Base-by-base conservation (phyloP, 2,888 invertebrate genomes). In the Invenusta paracnida region DNA sequence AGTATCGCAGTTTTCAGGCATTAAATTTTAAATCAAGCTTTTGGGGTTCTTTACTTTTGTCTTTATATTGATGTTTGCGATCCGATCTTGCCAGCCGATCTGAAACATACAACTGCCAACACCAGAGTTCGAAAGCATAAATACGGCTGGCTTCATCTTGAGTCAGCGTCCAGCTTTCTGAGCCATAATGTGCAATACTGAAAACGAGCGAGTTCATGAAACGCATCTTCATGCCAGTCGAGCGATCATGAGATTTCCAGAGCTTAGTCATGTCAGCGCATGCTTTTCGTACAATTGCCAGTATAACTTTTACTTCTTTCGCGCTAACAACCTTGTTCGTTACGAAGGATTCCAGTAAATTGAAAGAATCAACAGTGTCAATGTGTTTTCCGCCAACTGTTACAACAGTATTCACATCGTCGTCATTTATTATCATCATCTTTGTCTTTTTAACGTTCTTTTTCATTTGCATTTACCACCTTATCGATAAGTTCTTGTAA, bases 371-470 rank as follows among this genome's bases (percentile, higher is more conserved):
- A 73, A 73, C 73, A 73, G 23, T 73, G n/a, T 73, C 23, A 73
- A 25, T 13, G 73, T 5, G 73, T 73, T 25, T 23, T 73, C 73
- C 73, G 23, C 17, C 11, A 23, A 73, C 73, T 73, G 73, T 13
- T 73, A 73, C 73, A 23, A 73, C n/a, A n/a, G n/a, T n/a, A n/a
- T 48, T 48, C 48, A 17, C 48, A 48, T 48, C 48, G 48, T 48
- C 48, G 17, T 48, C 48, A 17, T 48, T 48, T 48, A 48, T 48
- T 48, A 48, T 17, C 48, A 48, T 17, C 48, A 48, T 48, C 48
- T 73, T 73, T 73, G 73, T 73, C 73, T 73, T 73, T 23, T 73
- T 73, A 73, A 73, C 73, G 73, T 73, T 73, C 73, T 73, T 73
- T 23, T 73, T 73, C 73, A 23, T 23, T 73, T 73, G 73, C 17